Conservation (phyloP, 1,140 invertebrate genomes). For the Micrasema longulum region DNA sequence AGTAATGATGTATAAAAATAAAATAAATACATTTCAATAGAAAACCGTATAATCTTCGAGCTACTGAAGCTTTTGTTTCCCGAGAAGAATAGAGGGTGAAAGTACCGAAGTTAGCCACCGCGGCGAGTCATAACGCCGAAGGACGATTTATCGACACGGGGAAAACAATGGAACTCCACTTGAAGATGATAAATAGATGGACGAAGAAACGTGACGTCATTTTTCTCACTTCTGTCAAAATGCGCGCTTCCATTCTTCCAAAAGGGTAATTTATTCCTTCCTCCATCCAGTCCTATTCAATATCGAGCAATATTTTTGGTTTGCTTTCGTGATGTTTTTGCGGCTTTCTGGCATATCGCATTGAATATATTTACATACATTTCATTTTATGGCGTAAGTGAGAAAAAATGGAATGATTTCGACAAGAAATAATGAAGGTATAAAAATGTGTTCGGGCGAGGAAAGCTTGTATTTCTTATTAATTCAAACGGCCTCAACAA, state of each 20-base stretch:
- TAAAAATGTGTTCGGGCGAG: too few species aligned
- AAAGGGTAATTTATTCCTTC: slow-evolving; percentile 35
- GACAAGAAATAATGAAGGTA: background rate
- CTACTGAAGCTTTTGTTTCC: too few species aligned
- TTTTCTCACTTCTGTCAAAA: slow-evolving; percentile 24
- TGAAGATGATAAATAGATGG: slow-evolving; percentile 30
- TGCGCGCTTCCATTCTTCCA: slow-evolving; percentile 24
- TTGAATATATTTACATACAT: slow-evolving; percentile 37
- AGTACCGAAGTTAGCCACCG: too few species aligned
- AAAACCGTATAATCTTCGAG: too few species aligned
- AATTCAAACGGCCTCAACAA: too few species aligned
- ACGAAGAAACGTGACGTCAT: slow-evolving; percentile 21
- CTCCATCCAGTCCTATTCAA: slow-evolving; percentile 26
- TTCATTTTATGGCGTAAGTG: slow-evolving; percentile 15
- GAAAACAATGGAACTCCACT: slow-evolving; percentile 13
- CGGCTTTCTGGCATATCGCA: slow-evolving; percentile 25
- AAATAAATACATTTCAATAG: too few species aligned
- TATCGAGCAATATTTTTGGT: slow-evolving; percentile 26
- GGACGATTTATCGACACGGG: slow-evolving; percentile 16
- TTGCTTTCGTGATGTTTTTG: slow-evolving; percentile 28
- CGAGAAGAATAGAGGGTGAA: too few species aligned
- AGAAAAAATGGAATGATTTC: slow-evolving; percentile 25
- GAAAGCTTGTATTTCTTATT: too few species aligned
- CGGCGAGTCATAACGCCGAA: background rate
- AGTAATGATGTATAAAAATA: too few species aligned